Conservation (phyloP, 2,113 vertebrate species). For the Caranx ignobilis region DNA sequence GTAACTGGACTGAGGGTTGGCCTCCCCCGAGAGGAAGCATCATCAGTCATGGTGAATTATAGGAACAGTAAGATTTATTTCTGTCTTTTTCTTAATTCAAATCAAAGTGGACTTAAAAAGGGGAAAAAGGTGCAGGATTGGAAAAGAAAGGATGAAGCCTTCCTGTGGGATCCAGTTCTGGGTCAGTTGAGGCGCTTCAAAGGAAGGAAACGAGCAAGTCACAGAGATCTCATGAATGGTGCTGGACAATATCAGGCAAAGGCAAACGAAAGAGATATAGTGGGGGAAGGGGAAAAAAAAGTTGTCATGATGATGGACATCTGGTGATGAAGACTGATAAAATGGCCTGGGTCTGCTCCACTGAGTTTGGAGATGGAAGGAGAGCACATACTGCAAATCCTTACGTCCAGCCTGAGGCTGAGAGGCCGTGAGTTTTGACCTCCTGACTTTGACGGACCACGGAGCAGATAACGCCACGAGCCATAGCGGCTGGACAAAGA, state of each 20-base stretch:
- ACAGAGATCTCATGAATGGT: conserved; percentile 22
- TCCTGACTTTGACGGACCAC: conserved; percentile 43
- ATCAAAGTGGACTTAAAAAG: neutral
- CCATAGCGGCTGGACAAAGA: conserved; percentile 18
- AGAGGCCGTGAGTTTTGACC: conserved; percentile 50
- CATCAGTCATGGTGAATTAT: neutral
- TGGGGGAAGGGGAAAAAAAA: neutral
- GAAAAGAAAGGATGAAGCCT: no score
- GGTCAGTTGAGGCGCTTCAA: neutral
- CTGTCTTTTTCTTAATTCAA: neutral
- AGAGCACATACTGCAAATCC: conserved; percentile 35
- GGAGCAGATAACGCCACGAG: conserved; percentile 45
- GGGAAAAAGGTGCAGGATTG: neutral
- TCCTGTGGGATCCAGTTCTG: neutral
- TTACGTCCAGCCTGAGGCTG: conserved; percentile 47
- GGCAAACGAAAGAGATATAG: neutral
- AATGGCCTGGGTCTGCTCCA: conserved; percentile 7
- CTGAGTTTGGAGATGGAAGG: conserved; percentile 11
- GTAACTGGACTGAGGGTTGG: neutral
- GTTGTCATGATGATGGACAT: neutral
- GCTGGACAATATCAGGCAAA: conserved; percentile 18
- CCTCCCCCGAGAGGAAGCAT: neutral
- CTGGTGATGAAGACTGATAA: conserved; percentile 25
- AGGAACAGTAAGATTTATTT: neutral
- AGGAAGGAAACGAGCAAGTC: neutral